Evolutionary conservation across 1,140 invertebrate species (phyloP), one percentile per base, ranked within the genome.

Genomic region (Trissolcus basalis): DNA sequence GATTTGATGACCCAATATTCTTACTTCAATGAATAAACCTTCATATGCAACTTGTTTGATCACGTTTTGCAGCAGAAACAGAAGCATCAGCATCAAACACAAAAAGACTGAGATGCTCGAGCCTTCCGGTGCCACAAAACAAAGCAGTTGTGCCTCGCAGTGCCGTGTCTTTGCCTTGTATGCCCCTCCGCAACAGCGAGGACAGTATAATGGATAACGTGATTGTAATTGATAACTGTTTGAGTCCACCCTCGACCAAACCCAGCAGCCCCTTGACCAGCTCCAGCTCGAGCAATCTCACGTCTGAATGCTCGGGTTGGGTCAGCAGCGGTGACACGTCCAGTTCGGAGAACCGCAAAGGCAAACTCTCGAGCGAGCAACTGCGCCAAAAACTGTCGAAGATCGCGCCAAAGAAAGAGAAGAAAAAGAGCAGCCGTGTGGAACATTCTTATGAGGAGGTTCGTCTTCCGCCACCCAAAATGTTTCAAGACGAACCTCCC

Each of bases 401-500:
- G 54, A 86, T 89, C 27, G 81, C 78, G 60, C 87, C 68, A 81
- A 89, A 70, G 89, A 92, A 88, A 86, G 91, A 78, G 83, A 90
- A 88, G 89, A 80, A 81, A 12, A 75, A 27, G 4, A 67, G 43
- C 9, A 35, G 9, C 4, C 56, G 80, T 8, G 85, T 86, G 6
- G 90, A 92, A 41, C 90, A 91, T 79, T 91, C 92, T 11, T 93
- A 94, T 79, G 94, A 95, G 81, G 93, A 94, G 80, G 90, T 95
- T 5, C 89, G 91, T 15, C 83, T 94, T 15, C 94, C 94, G 7
- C 95, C 95, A 1, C 95, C 95, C 0, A 93, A 95, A 78, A 94
- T 95, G 87, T 96, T 96, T 78, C 91, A 94, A 83, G 95, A 96
- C 87, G 91, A 92, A 27, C 92, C 93, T n/a, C 90, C 91, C 8